Evolutionary conservation across 2,797 vertebrate species (phyloP), one percentile per base, ranked within the genome.

Genomic region (Gallirallus australis): DNA sequence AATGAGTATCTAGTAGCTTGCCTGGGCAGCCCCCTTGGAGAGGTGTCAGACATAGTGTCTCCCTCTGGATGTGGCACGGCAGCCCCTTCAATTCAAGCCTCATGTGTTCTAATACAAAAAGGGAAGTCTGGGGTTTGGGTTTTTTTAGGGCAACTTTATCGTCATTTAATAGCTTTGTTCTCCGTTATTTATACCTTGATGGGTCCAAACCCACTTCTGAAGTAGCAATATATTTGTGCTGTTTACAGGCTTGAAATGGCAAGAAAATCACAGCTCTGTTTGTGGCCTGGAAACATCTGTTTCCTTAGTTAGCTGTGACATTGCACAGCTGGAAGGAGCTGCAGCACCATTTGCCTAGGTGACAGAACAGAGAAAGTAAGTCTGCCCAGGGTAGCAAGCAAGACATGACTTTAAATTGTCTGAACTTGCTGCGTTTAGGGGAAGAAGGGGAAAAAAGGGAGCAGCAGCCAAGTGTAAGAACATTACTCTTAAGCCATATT

Each of bases 11-110:
- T 60, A 2, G 40, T 73, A 47, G 53, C 28, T 64, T 84, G 66
- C 57, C 39, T 8, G 18, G 39, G 28, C 48, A 40, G 40, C 53
- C 37, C 30, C 19, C 20, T 40, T 60, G 25, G 28, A 64, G 61
- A 13, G 42, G 28, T 50, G 50, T 63, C 28, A 19, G 21, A 23
- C 0, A 0, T 30, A 40, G 20, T 8, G 23, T 53, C 23, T 82
- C 23, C 11, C 8, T 59, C 33, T 72, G 1, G 0, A 8, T 66
- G 23, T 60, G 21, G 17, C 33, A n/a, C 33, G 78, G 64, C 1
- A 9, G 16, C 5, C 12, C 10, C 37, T 92, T 89, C 31, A 65
- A n/a, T 54, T 90, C 18, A 48, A 89, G 78, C 24, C 15, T 82
- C 27, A 3, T 0, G 2, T 39, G 2, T 63, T 47, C 30, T 20